phyloP scores from a whole-genome alignment of 1,140 invertebrate genomes.

The Ips typographus region DNA sequence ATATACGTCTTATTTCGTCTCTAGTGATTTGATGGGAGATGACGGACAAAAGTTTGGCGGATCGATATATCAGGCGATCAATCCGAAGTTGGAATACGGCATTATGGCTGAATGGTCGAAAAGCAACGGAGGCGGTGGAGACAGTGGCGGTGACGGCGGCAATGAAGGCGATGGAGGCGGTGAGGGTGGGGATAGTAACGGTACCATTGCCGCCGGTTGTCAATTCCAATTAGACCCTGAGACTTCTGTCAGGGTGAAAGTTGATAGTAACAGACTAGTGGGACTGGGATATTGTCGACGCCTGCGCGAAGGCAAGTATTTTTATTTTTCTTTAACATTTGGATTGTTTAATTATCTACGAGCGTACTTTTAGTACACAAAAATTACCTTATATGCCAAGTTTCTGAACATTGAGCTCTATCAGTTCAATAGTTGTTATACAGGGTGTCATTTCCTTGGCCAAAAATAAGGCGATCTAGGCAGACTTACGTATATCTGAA shows the following conservation, averaged over 20 bases:
- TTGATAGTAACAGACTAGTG: slow-evolving; percentile 91
- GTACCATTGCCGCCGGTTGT: slow-evolving; percentile 57
- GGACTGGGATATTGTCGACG: slow-evolving; percentile 92
- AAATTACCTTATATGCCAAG: too few relatives aligned
- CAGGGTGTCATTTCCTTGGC: too few relatives aligned
- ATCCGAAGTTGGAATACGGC: slow-evolving; percentile 80
- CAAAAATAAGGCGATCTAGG: too few relatives aligned
- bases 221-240: slow-evolving; percentile 85
- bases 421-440: too few relatives aligned
- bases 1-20: slow-evolving; percentile 45
- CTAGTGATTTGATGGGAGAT: slow-evolving; percentile 77
- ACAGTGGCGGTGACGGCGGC: too few relatives aligned
- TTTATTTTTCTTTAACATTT: background rate
- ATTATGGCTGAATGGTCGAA: slow-evolving; percentile 88
- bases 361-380: background rate
- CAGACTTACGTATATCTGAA: too few relatives aligned
- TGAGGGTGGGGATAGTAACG: slow-evolving; percentile 67
- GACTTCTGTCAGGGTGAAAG: slow-evolving; percentile 82
- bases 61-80: slow-evolving; percentile 91
- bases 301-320: slow-evolving; percentile 75
- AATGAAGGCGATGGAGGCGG: slow-evolving; percentile 67
- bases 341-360: background rate
- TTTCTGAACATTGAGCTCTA: too few relatives aligned
- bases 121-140: slow-evolving; percentile 44
- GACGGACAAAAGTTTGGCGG: slow-evolving; percentile 92